phyloP scores from a whole-genome alignment of 2,113 vertebrate species.

The Scatophagus argus region DNA sequence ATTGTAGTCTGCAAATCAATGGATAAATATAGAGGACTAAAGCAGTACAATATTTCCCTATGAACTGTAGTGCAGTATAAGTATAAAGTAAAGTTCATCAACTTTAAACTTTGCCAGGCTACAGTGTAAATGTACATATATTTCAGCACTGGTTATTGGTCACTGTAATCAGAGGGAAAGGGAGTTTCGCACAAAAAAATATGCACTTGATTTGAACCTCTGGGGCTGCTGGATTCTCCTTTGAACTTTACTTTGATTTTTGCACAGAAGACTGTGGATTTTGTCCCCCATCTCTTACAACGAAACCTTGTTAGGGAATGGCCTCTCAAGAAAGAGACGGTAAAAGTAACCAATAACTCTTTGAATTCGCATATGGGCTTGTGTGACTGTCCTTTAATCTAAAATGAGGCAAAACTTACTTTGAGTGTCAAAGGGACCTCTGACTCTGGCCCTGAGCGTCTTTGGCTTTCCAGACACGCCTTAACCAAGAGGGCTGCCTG shows the following conservation, averaged over 20 bases:
- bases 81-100: background rate
- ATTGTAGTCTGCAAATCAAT: background rate
- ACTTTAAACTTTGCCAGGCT: background rate
- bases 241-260: background rate
- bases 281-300: background rate
- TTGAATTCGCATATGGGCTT: background rate
- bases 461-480: constrained; percentile 62
- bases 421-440: constrained; percentile 10
- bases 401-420: constrained; percentile 2
- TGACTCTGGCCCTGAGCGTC: background rate
- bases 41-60: background rate
- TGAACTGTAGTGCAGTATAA: background rate
- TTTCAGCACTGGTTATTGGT: background rate
- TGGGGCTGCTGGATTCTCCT: background rate
- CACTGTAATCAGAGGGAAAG: background rate
- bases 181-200: too few relatives aligned
- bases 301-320: too few relatives aligned
- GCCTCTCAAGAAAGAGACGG: background rate
- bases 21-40: background rate
- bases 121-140: background rate
- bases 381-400: background rate
- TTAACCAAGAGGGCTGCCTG: constrained; percentile 39
- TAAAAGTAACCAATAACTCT: background rate
- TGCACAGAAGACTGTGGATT: background rate
- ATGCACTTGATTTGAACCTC: background rate